Conservation (phyloP, 2,113 vertebrate species). For the Oryzias woworae region DNA sequence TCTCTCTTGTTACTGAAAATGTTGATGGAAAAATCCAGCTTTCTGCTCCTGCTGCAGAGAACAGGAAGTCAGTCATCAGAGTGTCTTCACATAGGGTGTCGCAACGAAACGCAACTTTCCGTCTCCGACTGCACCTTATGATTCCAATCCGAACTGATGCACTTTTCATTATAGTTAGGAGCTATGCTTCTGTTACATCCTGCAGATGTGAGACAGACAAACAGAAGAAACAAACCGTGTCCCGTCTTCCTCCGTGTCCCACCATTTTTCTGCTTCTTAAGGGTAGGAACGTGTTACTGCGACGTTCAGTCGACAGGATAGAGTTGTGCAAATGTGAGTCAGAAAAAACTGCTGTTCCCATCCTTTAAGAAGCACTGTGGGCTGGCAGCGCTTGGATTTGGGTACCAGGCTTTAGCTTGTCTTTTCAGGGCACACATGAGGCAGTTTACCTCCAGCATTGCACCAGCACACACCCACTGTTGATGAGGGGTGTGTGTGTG, state of each 20-base stretch:
- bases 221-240: slow-evolving; percentile 33
- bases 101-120: slow-evolving; percentile 44
- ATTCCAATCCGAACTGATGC: slow-evolving; percentile 69
- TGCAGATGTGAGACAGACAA: slow-evolving; percentile 48
- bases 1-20: slow-evolving; percentile 12
- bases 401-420: slow-evolving; percentile 9
- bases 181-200: slow-evolving; percentile 62
- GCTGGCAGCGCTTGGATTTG: slow-evolving; percentile 7
- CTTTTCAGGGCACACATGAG: slow-evolving; percentile 46
- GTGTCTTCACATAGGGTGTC: slow-evolving; percentile 9
- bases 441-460: slow-evolving; percentile 73
- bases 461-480: slow-evolving; percentile 61
- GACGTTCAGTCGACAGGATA: slow-evolving; percentile 10
- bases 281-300: slow-evolving; percentile 26
- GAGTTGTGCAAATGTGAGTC: neutral
- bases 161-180: slow-evolving; percentile 70
- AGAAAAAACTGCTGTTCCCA: slow-evolving; percentile 12
- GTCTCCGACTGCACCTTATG: slow-evolving; percentile 79
- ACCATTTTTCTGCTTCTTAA: neutral
- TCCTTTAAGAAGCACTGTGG: slow-evolving; percentile 3
- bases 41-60: slow-evolving; percentile 35
- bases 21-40: slow-evolving; percentile 7
- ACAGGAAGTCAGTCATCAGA: slow-evolving; percentile 18
- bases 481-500: slow-evolving; percentile 49
- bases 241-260: slow-evolving; percentile 9